Base-by-base conservation (phyloP, 1,140 invertebrate genomes). In the Hyphantria cunea region DNA sequence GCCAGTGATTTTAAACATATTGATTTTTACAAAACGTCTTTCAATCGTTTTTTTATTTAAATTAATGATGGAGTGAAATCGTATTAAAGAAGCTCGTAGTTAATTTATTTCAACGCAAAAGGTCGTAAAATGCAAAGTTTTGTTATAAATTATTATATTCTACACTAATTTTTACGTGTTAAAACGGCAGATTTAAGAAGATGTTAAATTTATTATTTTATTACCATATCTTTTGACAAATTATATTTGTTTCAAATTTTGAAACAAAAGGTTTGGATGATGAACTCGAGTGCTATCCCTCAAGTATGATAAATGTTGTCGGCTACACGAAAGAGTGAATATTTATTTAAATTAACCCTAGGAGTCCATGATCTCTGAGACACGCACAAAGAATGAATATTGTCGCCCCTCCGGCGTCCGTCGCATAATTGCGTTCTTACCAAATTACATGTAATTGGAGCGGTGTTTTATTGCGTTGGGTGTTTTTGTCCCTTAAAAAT, bases 391-490 rank as follows among this genome's bases (percentile, higher is more conserved):
- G 72, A 70, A 72, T 68, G 70, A 74, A 59, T 68, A 59, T 73
- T 76, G 71, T 76, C 71, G 66, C 63, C 67, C 66, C 67, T 66
- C 33, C 39, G 66, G 59, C 55, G 66, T 55, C 55, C 63, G 39
- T 64, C 68, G 48, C 48, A 62, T 84, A 82, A 84, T 84, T 78
- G 76, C 76, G 62, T 70, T 61, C 68, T 65, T 69, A 52, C 63
- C 64, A 80, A 84, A 86, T 82, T 82, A 73, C 68, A 62, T 53
- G 69, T 77, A 80, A 84, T 69, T 75, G 56, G 51, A 66, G 61
- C 54, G 39, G 56, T 68, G 50, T 60, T 68, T 72, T 68, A 63
- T 56, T 34, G 15, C 55, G 47, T 49, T 13, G 33, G 45, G 60
- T 44, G 50, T 59, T 60, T 67, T 70, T 70, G 54, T 65, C 55